Percentiles rank a stretch among this genome's conserved stretches.
These are phyloP conservation scores for Petroica traversi DNA, from an alignment of 2,113 vertebrate species.

Conservation along the genomic window DNA sequence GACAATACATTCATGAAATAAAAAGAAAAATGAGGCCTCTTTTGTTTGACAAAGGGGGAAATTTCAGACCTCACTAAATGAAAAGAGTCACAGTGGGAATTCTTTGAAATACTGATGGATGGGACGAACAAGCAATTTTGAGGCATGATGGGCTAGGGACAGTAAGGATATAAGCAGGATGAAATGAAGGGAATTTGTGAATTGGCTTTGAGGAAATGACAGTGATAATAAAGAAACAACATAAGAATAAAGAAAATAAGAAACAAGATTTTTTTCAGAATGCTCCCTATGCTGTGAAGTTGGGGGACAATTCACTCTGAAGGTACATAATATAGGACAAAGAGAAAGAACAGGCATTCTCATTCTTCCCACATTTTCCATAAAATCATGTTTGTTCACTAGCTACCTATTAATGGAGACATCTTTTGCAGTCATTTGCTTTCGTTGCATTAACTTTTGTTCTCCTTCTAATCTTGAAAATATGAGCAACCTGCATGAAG, in stretches of 20 bases:
- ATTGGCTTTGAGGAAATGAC: not conserved
- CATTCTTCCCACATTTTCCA: not conserved
- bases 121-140: not conserved
- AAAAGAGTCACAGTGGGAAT: not conserved
- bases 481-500: not conserved
- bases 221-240: not conserved
- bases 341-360: not conserved
- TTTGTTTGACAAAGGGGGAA: not conserved
- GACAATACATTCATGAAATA: not conserved
- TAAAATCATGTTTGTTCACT: not conserved
- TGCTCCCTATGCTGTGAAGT: not conserved
- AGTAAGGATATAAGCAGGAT: not conserved
- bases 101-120: not conserved
- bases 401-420: not conserved
- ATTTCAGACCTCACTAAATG: not conserved
- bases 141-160: not conserved
- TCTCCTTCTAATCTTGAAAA: not conserved
- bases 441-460: not conserved
- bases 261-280: not conserved
- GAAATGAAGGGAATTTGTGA: not conserved
- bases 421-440: not conserved
- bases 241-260: too few relatives aligned
- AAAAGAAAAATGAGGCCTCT: not conserved
- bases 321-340: not conserved
- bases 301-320: not conserved